Evolutionary conservation across 2,888 invertebrate genomes (phyloP).

Genomic region (Drosophila koepferae): DNA sequence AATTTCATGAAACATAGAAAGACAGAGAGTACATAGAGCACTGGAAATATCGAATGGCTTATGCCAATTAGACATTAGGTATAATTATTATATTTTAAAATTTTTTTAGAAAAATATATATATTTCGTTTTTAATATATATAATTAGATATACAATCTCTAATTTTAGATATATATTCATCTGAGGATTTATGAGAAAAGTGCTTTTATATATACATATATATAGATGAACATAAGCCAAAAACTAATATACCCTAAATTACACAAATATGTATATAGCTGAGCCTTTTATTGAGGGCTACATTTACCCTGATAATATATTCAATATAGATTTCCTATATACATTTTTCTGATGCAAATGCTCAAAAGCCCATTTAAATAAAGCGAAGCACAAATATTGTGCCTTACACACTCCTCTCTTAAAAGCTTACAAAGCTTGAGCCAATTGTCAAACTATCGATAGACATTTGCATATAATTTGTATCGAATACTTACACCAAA

Average conservation of each 20-base stretch:
- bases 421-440: not conserved
- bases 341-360: no score
- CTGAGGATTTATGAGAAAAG: not conserved
- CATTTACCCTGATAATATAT: no score
- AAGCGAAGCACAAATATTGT: not conserved
- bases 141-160: no score
- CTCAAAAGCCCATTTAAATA: not conserved
- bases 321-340: no score
- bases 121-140: no score
- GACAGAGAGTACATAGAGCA: not conserved
- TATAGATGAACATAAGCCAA: no score
- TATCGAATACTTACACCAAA: conserved; percentile 60
- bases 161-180: not conserved
- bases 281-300: no score
- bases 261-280: no score
- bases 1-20: not conserved
- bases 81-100: no score
- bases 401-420: not conserved
- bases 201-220: not conserved
- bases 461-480: not conserved
- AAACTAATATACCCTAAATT: no score
- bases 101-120: no score
- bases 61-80: not conserved
- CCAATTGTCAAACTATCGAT: conserved; percentile 21
- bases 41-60: not conserved